Percentiles rank a stretch among this genome's conserved stretches.
Conservation (phyloP, 1,140 invertebrate genomes). For the Heliconius nattereri region DNA sequence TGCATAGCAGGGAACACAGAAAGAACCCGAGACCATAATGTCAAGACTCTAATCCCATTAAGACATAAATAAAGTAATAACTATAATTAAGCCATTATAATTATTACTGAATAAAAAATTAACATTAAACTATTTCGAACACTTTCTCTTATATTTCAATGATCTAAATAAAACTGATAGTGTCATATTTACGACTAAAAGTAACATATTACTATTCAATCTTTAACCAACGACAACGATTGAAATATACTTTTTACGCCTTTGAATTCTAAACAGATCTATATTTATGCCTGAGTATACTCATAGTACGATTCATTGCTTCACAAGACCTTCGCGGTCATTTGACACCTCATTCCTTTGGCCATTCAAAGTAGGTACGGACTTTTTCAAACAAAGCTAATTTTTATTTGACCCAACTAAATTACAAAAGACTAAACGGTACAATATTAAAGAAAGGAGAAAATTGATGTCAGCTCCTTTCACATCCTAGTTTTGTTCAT, state of each 20-base stretch:
- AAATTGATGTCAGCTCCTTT: conserved; percentile 40
- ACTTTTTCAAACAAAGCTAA: conserved; percentile 29
- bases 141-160: not conserved
- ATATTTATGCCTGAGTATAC: conserved; percentile 6
- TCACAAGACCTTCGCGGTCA: conserved; percentile 27
- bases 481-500: conserved; percentile 16
- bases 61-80: no score
- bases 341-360: conserved; percentile 29
- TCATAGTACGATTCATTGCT: conserved; percentile 6
- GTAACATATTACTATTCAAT: not conserved
- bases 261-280: not conserved
- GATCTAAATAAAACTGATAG: not conserved
- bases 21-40: no score
- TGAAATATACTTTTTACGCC: not conserved
- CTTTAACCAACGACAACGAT: not conserved
- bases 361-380: conserved; percentile 23
- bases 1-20: no score
- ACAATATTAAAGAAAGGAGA: conserved; percentile 28
- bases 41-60: no score
- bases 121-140: not conserved
- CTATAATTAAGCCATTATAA: no score
- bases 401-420: conserved; percentile 30
- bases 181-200: not conserved
- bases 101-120: no score
- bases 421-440: conserved; percentile 38